Evolutionary conservation across 2,888 invertebrate genomes (phyloP), one percentile per base, ranked within the genome.

Genomic region (Caenorhabditis wallacei): DNA sequence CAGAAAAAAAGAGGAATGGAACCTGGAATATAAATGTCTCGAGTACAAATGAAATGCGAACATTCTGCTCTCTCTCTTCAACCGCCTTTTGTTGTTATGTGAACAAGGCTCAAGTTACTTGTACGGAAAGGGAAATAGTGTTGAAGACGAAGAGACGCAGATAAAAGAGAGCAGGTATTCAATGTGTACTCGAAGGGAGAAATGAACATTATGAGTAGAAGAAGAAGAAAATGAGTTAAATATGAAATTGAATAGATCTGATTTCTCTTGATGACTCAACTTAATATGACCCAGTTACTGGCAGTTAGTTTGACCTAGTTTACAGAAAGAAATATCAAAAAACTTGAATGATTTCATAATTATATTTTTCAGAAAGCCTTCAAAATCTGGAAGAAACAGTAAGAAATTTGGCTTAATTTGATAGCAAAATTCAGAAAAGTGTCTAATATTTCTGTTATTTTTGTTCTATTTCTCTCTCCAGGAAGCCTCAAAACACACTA

Each of bases 71-170:
- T 51, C 40, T 30, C 24, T 51, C 40, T 30, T 18, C 40, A 37
- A 26, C 61, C 74, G 61, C 66, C 40, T 63, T 57, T 68, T 68
- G 68, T 76, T 76, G 69, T 76, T 76, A 76, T 76, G 69, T 76
- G 76, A 76, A 76, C 76, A 76, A 76, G 76, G 76, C 76, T 76
- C 76, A 69, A 69, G 76, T 76, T 76, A 76, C 76, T 75, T 69
- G 68, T 76, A 69, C 68, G 57, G 59, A 46, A n/a, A 35, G 35
- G 3, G 43, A 76, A 69, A 68, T 61, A 69, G 76, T 57, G 35
- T 22, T 18, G 4, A 8, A 40, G 61, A 46, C 3, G 37, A 37
- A 61, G 68, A 69, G 68, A 64, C 66, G 57, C 26, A 76, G 75
- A 51, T 0, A 20, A 43, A 64, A 13, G 53, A 54, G 53, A 61